Evolutionary conservation across 2,888 invertebrate species (phyloP), one percentile per base, ranked within the genome.

Genomic region (Athalia rosae): DNA sequence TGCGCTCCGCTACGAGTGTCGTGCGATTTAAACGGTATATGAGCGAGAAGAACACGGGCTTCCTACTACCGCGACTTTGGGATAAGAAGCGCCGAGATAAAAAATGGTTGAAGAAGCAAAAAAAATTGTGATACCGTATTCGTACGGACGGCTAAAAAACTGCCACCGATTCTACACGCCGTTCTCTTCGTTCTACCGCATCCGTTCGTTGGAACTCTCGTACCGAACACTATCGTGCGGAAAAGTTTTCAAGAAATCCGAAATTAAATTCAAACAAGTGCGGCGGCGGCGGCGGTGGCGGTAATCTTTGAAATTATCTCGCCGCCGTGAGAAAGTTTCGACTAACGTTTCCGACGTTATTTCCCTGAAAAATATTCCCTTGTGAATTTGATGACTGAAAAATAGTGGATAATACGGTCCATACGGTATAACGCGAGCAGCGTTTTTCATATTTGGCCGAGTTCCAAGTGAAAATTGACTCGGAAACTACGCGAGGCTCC

Each of bases 401-500:
- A 58, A 13, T 58, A 71, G 71, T 45, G 58, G 71, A 71, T 58
- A 71, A 58, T 71, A 56, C 43, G 58, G 41, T 58, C 58, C 58
- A 28, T 58, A 58, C 50, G 58, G 15, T 61, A 28, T 11, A 8
- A 71, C 71, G 58, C 43, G 71, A 13, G 58, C 41, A 71, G 58
- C 56, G 71, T 71, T 71, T 50, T 45, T 13, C 58, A 43, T 9
- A 71, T 56, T 58, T 71, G 71, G 71, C 56, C 56, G 13, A 71
- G 71, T 58, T 71, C 71, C 71, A 71, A 58, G 58, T 45, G 58
- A 71, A 71, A 71, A 71, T 71, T 71, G 71, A 71, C 71, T 71
- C 28, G 56, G 71, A 43, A 58, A 71, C 13, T 15, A 58, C 56
- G 71, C 45, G 45, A 56, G 45, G 71, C 56, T 71, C 56, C 45